Evolutionary conservation across 2,888 invertebrate genomes (phyloP).

Genomic region (Orthonevra nobilis): DNA sequence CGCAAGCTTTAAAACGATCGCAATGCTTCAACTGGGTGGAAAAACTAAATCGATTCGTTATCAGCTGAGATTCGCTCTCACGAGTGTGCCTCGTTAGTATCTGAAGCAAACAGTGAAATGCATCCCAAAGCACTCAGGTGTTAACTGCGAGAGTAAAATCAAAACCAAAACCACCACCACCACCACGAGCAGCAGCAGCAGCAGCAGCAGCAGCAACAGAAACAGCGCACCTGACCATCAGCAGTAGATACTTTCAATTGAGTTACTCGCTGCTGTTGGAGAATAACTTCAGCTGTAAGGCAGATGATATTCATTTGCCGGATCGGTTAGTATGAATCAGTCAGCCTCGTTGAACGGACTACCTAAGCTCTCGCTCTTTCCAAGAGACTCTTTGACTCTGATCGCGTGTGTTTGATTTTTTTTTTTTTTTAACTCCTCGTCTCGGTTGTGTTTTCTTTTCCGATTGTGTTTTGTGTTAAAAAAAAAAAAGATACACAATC

Average conservation of each 20-base stretch:
- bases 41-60: neutral
- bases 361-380: slow-evolving; percentile 32
- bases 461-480: slow-evolving; percentile 15
- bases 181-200: no score
- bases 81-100: neutral
- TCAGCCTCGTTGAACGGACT: slow-evolving; percentile 61
- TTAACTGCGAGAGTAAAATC: slow-evolving; percentile 33
- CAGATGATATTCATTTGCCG: slow-evolving; percentile 65
- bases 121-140: slow-evolving; percentile 35
- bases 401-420: slow-evolving; percentile 35
- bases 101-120: slow-evolving; percentile 8
- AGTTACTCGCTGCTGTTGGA: slow-evolving; percentile 32
- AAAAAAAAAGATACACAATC: slow-evolving; percentile 38
- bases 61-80: slow-evolving; percentile 8
- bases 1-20: no score
- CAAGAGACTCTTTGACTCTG: slow-evolving; percentile 33
- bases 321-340: slow-evolving; percentile 69
- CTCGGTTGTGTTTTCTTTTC: no score
- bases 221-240: slow-evolving; percentile 49
- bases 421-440: slow-evolving; percentile 1
- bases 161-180: slow-evolving; percentile 18
- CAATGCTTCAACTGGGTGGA: neutral
- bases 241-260: slow-evolving; percentile 62
- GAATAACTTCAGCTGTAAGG: slow-evolving; percentile 37
- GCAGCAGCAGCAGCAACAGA: slow-evolving; percentile 36